Evolutionary conservation across 2,113 vertebrate genomes (phyloP).

Genomic region (Notiomystis cincta): DNA sequence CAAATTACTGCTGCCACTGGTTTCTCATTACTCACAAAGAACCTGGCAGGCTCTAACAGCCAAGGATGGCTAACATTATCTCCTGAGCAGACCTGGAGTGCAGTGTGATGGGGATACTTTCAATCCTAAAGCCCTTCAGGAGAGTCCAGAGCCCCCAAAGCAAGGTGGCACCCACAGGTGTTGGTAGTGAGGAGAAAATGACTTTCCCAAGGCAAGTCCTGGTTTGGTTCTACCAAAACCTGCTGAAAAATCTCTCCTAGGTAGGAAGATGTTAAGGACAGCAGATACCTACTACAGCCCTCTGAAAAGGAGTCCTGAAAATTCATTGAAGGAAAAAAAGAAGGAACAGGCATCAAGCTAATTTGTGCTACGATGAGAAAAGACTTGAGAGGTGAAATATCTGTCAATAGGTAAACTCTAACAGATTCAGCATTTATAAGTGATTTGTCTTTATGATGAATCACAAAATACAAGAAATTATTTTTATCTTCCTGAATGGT

Average conservation of each 20-base stretch:
- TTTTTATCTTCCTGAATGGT: background rate
- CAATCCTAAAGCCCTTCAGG: background rate
- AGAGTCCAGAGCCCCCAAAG: background rate
- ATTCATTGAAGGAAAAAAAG: background rate
- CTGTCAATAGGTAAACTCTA: background rate
- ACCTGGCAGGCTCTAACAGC: background rate
- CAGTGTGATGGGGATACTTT: background rate
- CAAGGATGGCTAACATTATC: background rate
- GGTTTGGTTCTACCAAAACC: background rate
- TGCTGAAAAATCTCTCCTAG: background rate
- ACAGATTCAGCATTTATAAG: background rate
- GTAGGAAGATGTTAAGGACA: background rate
- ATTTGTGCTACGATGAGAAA: background rate
- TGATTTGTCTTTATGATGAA: background rate
- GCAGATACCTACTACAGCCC: background rate
- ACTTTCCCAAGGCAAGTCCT: background rate
- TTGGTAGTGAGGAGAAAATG: background rate
- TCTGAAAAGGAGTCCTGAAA: background rate
- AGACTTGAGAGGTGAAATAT: background rate
- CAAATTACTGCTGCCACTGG: background rate
- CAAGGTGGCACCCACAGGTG: background rate
- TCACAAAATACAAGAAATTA: background rate
- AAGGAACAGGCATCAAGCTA: background rate
- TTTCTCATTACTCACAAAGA: background rate
- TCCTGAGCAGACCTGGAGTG: background rate